A percentile compares a stretch with the other conserved stretches of the same genome.
phyloP scores from a whole-genome alignment of 2,113 vertebrate genomes.

The Zootoca vivipara region DNA sequence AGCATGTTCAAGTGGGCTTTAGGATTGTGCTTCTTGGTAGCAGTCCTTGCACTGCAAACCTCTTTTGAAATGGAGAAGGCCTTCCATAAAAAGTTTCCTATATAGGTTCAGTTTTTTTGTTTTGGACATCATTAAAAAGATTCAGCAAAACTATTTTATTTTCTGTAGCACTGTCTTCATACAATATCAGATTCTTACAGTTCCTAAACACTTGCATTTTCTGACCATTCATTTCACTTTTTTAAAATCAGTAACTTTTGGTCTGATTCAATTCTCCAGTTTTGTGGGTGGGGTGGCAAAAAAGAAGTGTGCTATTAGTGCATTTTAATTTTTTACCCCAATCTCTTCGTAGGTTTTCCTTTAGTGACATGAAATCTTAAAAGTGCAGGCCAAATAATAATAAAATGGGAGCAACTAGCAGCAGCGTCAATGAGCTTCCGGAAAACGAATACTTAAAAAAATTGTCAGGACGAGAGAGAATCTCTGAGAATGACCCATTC shows the following conservation, averaged over 20 bases:
- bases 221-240: not conserved
- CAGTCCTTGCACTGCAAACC: no score
- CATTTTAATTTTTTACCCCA: not conserved
- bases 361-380: constrained; percentile 77
- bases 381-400: not conserved
- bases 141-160: no score
- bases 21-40: no score
- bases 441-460: constrained; percentile 90
- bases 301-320: not conserved
- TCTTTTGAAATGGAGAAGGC: no score
- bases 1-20: no score
- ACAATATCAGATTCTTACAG: no score
- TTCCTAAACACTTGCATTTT: not conserved
- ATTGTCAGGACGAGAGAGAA: constrained; percentile 86
- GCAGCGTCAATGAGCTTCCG: constrained; percentile 90
- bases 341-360: constrained; percentile 11
- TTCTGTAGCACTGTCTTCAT: no score
- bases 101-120: not conserved
- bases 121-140: not conserved
- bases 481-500: constrained; percentile 96
- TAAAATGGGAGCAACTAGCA: constrained; percentile 95
- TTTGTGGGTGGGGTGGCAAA: not conserved
- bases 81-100: no score
- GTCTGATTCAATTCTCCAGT: rapidly evolving
- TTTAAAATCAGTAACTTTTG: not conserved